These are phyloP conservation scores for Prunella strophiata DNA, from an alignment of 2,797 vertebrate species.

Conservation along the genomic window DNA sequence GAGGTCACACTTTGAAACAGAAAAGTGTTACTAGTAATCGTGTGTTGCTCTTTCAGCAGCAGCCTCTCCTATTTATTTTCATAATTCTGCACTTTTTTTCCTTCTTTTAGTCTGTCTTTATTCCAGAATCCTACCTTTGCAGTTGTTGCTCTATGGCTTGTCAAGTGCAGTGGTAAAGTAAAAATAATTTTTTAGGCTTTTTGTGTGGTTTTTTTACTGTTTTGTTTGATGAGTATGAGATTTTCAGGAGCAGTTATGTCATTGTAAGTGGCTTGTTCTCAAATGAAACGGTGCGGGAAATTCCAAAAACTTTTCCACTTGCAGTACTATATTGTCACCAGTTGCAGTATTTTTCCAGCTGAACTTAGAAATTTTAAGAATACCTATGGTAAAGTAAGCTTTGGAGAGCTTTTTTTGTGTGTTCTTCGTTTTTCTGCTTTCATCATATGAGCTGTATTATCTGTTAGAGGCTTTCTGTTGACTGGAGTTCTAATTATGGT, in stretches of 20 bases:
- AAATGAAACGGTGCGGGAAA: not conserved
- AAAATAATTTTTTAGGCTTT: not conserved
- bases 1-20: not conserved
- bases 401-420: not conserved
- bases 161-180: not conserved
- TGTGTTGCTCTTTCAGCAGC: not conserved
- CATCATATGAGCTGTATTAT: rapidly evolving
- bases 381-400: not conserved
- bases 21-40: not conserved
- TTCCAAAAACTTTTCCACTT: not conserved
- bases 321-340: not conserved
- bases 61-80: not conserved
- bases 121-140: not conserved
- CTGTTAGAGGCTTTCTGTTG: not conserved
- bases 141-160: not conserved
- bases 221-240: not conserved
- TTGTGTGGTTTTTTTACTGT: rapidly evolving
- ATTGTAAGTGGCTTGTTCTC: not conserved
- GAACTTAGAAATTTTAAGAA: not conserved
- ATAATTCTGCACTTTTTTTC: not conserved
- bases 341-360: not conserved
- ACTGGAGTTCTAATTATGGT: not conserved
- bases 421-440: not conserved
- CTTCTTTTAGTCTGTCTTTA: not conserved
- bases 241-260: not conserved